Evolutionary conservation across 2,797 vertebrate species (phyloP), one percentile per base, ranked within the genome.

Genomic region (Scarus forsteni): DNA sequence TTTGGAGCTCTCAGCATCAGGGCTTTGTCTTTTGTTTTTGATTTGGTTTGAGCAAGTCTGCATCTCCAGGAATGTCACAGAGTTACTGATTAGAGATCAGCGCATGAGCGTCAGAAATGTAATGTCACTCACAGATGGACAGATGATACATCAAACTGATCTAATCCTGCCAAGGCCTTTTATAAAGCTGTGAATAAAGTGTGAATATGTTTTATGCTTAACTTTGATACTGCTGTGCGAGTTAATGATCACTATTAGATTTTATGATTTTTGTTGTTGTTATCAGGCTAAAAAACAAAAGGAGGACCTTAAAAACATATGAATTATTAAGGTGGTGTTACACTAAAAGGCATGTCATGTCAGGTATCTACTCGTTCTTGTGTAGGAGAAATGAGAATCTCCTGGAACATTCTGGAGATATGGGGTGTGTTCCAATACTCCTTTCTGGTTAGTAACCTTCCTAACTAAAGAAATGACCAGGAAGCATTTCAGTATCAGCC

Each of bases 21-120:
- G 6, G 48, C 27, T 61, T 7, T 3, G 2, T 13, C 35, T 43
- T 36, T 52, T 42, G 55, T 18, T 46, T 56, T 39, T 40, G 50
- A 49, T 50, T 48, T 35, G 53, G 15, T 60, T 62, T 39, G 56
- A 60, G 70, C 42, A 46, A 0, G 18, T 52, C 44, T 56, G 53
- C n/a, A 7, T 16, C 19, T 14, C 38, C 38, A 39, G 65, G 67
- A 79, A 79, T 70, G 72, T 59, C 9, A 10, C 53, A 3, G 0
- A 53, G 50, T 56, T 55, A 50, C 75, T 67, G 65, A 16, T 77
- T 38, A 43, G 7, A 15, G 48, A 61, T 75, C 63, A 52, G 56
- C 10, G 10, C 27, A 45, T 14, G 10, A 45, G 8, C 18, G 34
- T 39, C 10, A 42, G 39, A 12, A 44, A 11, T 14, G 18, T 36